phyloP scores from a whole-genome alignment of 2,797 vertebrate species.

The Falco biarmicus region DNA sequence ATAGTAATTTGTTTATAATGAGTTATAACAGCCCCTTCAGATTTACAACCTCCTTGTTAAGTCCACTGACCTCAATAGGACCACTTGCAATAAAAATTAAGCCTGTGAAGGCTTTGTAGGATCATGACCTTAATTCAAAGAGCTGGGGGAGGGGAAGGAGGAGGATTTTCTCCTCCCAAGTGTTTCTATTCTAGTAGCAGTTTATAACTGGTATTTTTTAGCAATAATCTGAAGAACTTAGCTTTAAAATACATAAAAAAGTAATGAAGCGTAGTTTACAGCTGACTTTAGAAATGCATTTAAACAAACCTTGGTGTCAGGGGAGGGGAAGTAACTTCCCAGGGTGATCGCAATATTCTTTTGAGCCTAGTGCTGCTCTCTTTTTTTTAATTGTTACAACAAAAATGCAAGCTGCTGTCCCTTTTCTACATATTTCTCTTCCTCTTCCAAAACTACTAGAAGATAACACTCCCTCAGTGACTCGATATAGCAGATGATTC shows the following conservation, averaged over 20 bases:
- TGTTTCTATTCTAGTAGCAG: neutral
- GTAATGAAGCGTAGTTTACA: neutral
- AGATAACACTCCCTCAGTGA: neutral
- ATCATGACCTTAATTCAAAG: conserved; percentile 16
- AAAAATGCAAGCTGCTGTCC: neutral
- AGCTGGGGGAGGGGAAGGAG: neutral
- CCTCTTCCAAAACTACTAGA: neutral
- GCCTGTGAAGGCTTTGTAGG: neutral
- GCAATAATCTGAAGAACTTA: neutral
- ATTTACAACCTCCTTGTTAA: neutral
- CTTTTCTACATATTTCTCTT: neutral
- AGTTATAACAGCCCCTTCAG: neutral
- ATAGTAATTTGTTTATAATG: neutral
- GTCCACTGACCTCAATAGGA: neutral
- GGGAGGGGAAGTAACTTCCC: neutral
- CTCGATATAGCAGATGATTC: neutral
- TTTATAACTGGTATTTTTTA: neutral
- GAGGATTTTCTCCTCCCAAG: neutral
- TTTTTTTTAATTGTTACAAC: neutral
- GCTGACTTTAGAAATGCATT: neutral
- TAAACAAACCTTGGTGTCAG: neutral
- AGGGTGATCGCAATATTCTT: neutral
- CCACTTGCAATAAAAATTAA: neutral
- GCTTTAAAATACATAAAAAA: neutral
- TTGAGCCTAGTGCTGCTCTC: neutral